A percentile compares a stretch with the other conserved stretches of the same genome.
phyloP scores from a whole-genome alignment of 2,797 vertebrate species.

The Sebastes vulpes region DNA sequence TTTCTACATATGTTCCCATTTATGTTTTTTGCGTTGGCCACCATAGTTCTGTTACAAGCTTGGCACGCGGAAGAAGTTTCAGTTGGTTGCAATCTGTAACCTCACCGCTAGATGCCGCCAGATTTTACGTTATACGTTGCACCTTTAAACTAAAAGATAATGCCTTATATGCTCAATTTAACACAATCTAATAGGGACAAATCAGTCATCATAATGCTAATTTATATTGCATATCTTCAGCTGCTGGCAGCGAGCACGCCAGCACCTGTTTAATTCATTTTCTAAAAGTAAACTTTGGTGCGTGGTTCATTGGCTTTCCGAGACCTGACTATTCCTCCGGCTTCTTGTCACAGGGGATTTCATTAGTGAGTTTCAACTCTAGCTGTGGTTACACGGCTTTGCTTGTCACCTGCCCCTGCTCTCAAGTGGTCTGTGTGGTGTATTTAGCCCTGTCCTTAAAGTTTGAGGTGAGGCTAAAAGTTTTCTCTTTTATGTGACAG shows the following conservation, averaged over 20 bases:
- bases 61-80: no score
- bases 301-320: conserved; percentile 14
- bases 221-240: conserved; percentile 6
- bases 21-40: no score
- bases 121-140: no score
- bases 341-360: conserved; percentile 16
- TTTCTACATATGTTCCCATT: no score
- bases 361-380: conserved; percentile 11
- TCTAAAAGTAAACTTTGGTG: not conserved
- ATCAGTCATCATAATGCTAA: not conserved
- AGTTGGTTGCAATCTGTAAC: no score
- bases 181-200: not conserved
- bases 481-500: conserved; percentile 16
- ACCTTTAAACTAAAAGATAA: not conserved
- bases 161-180: not conserved
- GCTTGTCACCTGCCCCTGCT: conserved; percentile 1
- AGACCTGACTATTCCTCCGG: not conserved
- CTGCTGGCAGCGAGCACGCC: not conserved
- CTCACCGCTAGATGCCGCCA: no score
- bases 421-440: not conserved
- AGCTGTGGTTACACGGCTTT: conserved; percentile 12
- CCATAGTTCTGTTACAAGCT: no score
- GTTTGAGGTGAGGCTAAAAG: not conserved
- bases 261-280: not conserved
- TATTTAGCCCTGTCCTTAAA: not conserved